These are phyloP conservation scores for Calycopis cecrops DNA, from an alignment of 1,140 invertebrate genomes.

Conservation along the genomic window DNA sequence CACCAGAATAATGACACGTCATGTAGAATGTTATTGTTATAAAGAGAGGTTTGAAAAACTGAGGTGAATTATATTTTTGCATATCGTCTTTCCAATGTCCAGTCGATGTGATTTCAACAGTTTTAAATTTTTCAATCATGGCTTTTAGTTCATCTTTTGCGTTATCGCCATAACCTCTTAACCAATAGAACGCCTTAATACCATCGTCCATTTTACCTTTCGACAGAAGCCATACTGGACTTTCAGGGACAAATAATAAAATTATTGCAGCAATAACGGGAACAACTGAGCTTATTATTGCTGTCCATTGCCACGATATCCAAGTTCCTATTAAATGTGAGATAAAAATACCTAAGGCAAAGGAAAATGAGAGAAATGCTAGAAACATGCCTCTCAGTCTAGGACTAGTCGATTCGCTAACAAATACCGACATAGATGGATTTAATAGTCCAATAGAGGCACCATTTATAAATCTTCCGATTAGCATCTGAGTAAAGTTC, in stretches of 20 bases:
- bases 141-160: constrained; percentile 4
- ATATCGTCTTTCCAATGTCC: background rate
- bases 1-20: constrained; percentile 4
- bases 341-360: background rate
- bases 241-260: constrained; percentile 5
- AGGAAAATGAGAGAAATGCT: constrained; percentile 6
- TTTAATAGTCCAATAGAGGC: background rate
- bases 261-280: constrained; percentile 4
- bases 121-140: constrained; percentile 4
- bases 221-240: constrained; percentile 4
- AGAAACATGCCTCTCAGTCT: constrained; percentile 10
- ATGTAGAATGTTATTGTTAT: constrained; percentile 8
- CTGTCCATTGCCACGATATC: constrained; percentile 5
- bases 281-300: constrained; percentile 2
- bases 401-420: constrained; percentile 1
- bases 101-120: background rate
- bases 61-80: background rate
- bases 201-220: constrained; percentile 11
- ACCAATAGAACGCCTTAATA: constrained; percentile 6
- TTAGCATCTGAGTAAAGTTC: constrained; percentile 1
- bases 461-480: constrained; percentile 7
- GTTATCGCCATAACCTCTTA: background rate
- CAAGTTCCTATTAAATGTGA: constrained; percentile 10
- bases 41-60: constrained; percentile 1
- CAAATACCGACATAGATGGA: constrained; percentile 1